Evolutionary conservation across 2,113 vertebrate species (phyloP), one percentile per base, ranked within the genome.

Genomic region (Pseudorhombus dupliciocellatus): DNA sequence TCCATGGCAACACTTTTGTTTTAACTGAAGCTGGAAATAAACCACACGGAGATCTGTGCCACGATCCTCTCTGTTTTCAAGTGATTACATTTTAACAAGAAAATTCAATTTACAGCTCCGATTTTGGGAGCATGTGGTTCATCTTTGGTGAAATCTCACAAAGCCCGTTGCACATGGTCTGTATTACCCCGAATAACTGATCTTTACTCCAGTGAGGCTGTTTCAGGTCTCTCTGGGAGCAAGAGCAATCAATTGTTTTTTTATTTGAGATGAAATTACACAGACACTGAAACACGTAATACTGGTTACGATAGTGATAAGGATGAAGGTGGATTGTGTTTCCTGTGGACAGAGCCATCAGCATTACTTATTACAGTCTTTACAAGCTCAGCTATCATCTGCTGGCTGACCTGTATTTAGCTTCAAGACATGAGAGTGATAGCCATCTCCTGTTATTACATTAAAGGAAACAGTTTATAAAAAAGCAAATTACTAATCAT

Each of bases 21-120:
- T 28, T 6, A 20, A 14, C 24, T 12, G 56, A 53, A 67, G 44
- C 22, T 53, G 11, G 14, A 53, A 77, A 62, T 30, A 63, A 67
- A 52, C 64, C 37, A 50, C 25, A 21, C 5, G 12, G 26, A 37
- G 69, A 71, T 66, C 5, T 48, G 20, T 48, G 46, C 18, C 46
- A 48, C 18, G 21, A 2, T 76, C 26, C 34, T 53, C 24, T 53
- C 73, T 31, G 55, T 28, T 50, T 37, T 48, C 16, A 21, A 12
- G 2, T 46, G 52, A 71, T 74, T 76, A 40, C 65, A 76, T 73
- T 67, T 73, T 50, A 59, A 79, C 18, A 55, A 5, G 40, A 80
- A 76, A 71, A 79, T 84, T 68, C 1, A 57, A 84, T 84, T 76
- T 63, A 76, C 54, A 73, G 52, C 54, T 80, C 25, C 25, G 21